phyloP scores from a whole-genome alignment of 2,888 invertebrate species.

The Phengaris arion region DNA sequence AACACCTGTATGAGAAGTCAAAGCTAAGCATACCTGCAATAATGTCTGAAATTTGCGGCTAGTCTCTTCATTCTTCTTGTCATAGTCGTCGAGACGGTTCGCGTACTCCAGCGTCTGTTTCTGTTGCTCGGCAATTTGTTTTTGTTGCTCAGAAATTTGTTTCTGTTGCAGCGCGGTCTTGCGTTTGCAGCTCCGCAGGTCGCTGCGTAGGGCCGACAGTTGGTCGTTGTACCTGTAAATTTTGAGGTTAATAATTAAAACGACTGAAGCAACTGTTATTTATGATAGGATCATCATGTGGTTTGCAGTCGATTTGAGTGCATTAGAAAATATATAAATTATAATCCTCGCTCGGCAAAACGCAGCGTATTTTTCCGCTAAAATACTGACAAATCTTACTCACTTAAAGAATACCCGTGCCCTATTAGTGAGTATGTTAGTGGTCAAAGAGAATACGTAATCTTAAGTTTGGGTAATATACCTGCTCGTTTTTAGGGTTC shows the following conservation, averaged over 20 bases:
- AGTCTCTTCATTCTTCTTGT: constrained; percentile 94
- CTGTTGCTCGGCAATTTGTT: constrained; percentile 85
- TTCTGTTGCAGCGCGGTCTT: constrained; percentile 92
- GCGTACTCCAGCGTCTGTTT: constrained; percentile 89
- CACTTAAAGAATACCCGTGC: too few species aligned
- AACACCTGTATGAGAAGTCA: neutral
- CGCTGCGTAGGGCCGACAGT: constrained; percentile 87
- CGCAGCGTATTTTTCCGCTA: too few species aligned
- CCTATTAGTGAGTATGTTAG: too few species aligned
- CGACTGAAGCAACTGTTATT: neutral
- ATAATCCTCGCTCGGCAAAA: too few species aligned
- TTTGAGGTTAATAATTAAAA: neutral
- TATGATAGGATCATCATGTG: neutral
- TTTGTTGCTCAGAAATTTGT: constrained; percentile 88
- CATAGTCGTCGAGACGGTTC: constrained; percentile 91
- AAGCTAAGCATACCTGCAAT: constrained; percentile 80
- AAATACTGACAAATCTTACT: too few species aligned
- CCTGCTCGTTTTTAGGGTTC: too few species aligned
- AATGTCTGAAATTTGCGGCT: constrained; percentile 93
- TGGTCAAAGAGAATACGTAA: too few species aligned
- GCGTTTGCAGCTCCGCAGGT: constrained; percentile 88
- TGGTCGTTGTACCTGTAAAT: constrained; percentile 86
- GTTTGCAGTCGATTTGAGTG: too few species aligned
- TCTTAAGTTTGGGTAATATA: too few species aligned
- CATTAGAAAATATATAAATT: too few species aligned